A percentile compares a stretch with the other conserved stretches of the same genome.
These are phyloP conservation scores for Agrotis segetum DNA, from an alignment of 2,888 invertebrate species.

Conservation along the genomic window DNA sequence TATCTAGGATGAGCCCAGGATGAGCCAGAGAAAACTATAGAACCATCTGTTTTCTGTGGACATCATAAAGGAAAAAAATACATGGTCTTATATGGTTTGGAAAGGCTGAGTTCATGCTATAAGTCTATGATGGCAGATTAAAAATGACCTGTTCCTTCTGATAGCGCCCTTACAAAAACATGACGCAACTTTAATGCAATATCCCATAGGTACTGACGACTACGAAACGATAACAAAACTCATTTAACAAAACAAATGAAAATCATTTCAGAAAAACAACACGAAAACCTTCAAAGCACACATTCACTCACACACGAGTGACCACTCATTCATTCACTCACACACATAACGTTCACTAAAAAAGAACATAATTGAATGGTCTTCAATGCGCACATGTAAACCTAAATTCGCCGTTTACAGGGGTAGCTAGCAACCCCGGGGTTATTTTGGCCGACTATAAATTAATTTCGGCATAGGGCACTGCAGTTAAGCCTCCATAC, in stretches of 20 bases:
- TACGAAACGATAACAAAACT: not conserved
- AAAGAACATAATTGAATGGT: slow-evolving; percentile 57
- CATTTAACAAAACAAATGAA: slow-evolving; percentile 14
- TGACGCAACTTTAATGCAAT: too few relatives aligned
- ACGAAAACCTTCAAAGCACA: not conserved
- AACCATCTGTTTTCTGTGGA: too few relatives aligned
- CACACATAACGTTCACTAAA: slow-evolving; percentile 26
- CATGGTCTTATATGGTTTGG: too few relatives aligned
- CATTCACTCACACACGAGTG: slow-evolving; percentile 16
- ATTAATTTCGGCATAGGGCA: slow-evolving; percentile 89
- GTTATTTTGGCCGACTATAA: slow-evolving; percentile 88
- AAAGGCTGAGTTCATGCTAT: too few relatives aligned
- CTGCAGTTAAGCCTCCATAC: slow-evolving; percentile 90
- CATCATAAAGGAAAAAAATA: too few relatives aligned
- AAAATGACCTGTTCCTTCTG: too few relatives aligned
- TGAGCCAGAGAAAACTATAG: too few relatives aligned
- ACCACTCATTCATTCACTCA: slow-evolving; percentile 30
- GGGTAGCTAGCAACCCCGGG: slow-evolving; percentile 72
- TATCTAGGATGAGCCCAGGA: too few relatives aligned
- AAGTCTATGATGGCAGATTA: too few relatives aligned
- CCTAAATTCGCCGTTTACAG: slow-evolving; percentile 78
- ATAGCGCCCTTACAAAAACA: too few relatives aligned
- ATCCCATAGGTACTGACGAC: not conserved
- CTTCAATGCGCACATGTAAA: slow-evolving; percentile 63
- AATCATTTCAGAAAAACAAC: slow-evolving; percentile 21